Evolutionary conservation across 2,113 vertebrate genomes (phyloP), one percentile per base, ranked within the genome.

Genomic region (Myrmecophaga tridactyla): DNA sequence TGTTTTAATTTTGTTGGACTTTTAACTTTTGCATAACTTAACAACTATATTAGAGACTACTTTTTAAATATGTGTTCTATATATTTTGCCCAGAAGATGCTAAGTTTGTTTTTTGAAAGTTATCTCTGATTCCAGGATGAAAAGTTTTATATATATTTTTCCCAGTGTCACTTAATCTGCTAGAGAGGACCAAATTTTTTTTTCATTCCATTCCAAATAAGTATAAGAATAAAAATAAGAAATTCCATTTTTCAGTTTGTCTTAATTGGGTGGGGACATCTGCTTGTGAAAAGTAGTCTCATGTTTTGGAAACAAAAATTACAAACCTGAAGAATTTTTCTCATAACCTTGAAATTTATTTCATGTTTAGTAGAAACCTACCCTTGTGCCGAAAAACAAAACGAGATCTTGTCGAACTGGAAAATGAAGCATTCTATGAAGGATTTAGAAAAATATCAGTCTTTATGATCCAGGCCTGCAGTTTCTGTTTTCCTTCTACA

Each of bases 301-400:
- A 25, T 69, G 23, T 10, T 93, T 93, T 72, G 6, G 51, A 93
- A 96, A 96, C 77, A 77, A 94, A 97, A 97, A 78, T 96, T 51
- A 41, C 88, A 97, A 97, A 92, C n/a, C 58, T 39, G 31, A n/a
- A 92, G 77, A 80, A 21, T 85, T 94, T 88, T 69, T 63, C 60
- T 91, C 29, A 96, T 95, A 96, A 95, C 78, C 90, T 92, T 92
- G 69, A 85, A 53, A 65, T 96, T 85, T 92, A 97, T 89, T 96
- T 96, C 76, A 81, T 1, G n/a, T 87, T 89, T 78, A 46, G 14
- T 51, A 23, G 7, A 25, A 83, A 8, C 14, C 15, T 39, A 43
- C 0, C 89, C 46, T 58, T 18, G 3, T 73, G 91, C 53, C 89
- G 63, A 94, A 87, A 89, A 90, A 83, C 13, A 94, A 89, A 97